Percentiles rank a stretch among this genome's conserved stretches.
Evolutionary conservation across 2,888 invertebrate genomes (phyloP).

Genomic region (Drosophila peninsularis): DNA sequence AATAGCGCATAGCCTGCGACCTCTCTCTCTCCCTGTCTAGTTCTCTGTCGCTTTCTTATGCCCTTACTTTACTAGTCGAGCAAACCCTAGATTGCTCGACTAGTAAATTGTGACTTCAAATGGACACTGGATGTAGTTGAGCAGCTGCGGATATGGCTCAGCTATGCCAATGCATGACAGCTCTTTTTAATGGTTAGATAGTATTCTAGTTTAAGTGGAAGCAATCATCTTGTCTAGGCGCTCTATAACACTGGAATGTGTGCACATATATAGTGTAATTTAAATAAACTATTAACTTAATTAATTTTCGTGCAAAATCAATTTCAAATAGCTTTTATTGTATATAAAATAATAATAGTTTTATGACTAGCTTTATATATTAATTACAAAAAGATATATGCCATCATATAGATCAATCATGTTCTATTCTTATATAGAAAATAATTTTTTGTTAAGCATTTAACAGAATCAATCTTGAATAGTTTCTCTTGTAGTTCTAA

Average conservation of each 20-base stretch:
- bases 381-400: too few relatives aligned
- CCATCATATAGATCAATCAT: too few relatives aligned
- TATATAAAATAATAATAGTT: too few relatives aligned
- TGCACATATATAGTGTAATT: neutral
- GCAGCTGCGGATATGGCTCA: constrained; percentile 1
- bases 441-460: too few relatives aligned
- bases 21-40: neutral
- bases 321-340: neutral
- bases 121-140: constrained; percentile 8
- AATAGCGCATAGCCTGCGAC: constrained; percentile 31
- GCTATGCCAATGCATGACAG: neutral
- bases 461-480: too few relatives aligned
- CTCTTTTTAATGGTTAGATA: constrained; percentile 13
- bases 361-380: too few relatives aligned
- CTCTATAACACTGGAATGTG: neutral
- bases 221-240: neutral
- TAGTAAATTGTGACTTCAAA: constrained; percentile 22
- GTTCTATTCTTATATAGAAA: too few relatives aligned
- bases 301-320: neutral
- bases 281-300: neutral
- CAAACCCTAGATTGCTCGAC: too few relatives aligned
- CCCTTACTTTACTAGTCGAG: constrained; percentile 16
- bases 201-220: neutral
- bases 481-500: neutral
- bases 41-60: constrained; percentile 20